Percentiles rank a stretch among this genome's conserved stretches.
These are phyloP conservation scores for Fukomys damarensis DNA, from an alignment of 2,113 vertebrate genomes.

Conservation along the genomic window DNA sequence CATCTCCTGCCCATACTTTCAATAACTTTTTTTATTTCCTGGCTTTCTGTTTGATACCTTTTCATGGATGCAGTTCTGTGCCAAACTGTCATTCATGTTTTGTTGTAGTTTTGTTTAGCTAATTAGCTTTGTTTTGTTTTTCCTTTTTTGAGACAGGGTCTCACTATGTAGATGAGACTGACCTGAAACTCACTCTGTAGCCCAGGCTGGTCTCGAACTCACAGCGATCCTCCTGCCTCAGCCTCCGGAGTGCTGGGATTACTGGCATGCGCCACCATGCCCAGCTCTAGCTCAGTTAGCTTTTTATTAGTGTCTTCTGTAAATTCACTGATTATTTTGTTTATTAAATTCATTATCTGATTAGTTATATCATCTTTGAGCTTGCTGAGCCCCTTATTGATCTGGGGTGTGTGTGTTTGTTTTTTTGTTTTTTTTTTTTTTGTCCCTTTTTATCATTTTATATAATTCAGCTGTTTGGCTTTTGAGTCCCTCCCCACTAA, in stretches of 20 bases:
- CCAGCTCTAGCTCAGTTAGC: no score
- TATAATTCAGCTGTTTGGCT: background rate
- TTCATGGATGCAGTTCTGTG: background rate
- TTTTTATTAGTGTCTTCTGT: background rate
- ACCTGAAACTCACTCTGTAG: no score
- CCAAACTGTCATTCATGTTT: background rate
- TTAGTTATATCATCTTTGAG: background rate
- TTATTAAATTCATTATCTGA: background rate
- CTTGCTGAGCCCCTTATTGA: background rate
- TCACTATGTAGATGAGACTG: no score
- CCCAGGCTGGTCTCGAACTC: no score
- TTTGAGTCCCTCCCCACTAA: background rate
- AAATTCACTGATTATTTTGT: background rate
- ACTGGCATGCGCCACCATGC: no score
- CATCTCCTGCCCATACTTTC: background rate
- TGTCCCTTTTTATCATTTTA: background rate
- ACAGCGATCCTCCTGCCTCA: no score
- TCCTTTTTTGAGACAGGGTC: no score
- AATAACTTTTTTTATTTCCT: background rate
- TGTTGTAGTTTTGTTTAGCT: background rate
- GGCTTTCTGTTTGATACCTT: background rate
- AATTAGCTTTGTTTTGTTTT: no score
- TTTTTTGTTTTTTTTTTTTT: no score
- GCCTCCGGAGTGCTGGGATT: no score
- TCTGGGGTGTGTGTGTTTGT: no score